A percentile compares a stretch with the other conserved stretches of the same genome.
These are phyloP conservation scores for Lithosia quadra DNA, from an alignment of 2,888 invertebrate species.

Conservation along the genomic window DNA sequence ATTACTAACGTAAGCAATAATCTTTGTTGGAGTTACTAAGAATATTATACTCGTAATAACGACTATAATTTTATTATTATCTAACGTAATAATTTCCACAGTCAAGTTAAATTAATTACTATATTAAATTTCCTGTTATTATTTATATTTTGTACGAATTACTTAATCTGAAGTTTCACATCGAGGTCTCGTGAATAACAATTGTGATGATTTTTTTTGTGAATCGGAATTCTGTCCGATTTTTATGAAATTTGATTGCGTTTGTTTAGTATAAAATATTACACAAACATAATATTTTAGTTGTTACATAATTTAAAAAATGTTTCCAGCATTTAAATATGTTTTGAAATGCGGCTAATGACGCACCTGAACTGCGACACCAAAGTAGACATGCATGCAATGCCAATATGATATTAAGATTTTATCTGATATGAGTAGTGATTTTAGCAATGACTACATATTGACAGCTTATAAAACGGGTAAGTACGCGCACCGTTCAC, in stretches of 20 bases:
- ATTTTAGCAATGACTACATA: neutral
- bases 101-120: neutral
- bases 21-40: neutral
- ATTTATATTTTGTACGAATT: neutral
- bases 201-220: neutral
- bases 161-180: constrained; percentile 11
- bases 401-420: neutral
- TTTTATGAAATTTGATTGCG: constrained; percentile 15
- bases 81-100: neutral
- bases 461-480: neutral
- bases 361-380: neutral
- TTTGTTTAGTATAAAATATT: neutral
- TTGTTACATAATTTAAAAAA: neutral
- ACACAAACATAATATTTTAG: neutral
- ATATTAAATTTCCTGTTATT: neutral
- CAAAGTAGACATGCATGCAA: neutral
- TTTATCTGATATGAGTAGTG: neutral
- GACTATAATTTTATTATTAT: neutral
- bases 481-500: too few relatives aligned
- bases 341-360: neutral
- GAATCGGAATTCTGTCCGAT: constrained; percentile 1
- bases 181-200: neutral
- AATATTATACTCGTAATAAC: too few relatives aligned
- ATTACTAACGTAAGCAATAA: neutral
- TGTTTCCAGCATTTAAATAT: neutral